Percentiles rank a stretch among this genome's conserved stretches.
phyloP scores from a whole-genome alignment of 1,140 invertebrate species.

The Agrilus planipennis region DNA sequence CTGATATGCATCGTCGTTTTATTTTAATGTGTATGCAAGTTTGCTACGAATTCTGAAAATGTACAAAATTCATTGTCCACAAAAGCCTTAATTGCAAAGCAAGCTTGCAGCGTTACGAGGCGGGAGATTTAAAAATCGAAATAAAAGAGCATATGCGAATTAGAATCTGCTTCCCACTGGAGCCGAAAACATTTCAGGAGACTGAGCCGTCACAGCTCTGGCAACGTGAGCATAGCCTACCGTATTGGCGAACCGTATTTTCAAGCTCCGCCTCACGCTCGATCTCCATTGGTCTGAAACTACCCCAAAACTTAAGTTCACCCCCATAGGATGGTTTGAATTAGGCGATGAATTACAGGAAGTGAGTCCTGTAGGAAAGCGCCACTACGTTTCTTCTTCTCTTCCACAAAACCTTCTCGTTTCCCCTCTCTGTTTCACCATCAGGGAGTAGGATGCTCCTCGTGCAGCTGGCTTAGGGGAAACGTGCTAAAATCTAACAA shows the following conservation, averaged over 20 bases:
- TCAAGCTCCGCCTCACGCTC: slow-evolving; percentile 25
- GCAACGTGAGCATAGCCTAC: slow-evolving; percentile 32
- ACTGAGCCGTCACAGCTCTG: slow-evolving; percentile 20
- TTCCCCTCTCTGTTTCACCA: slow-evolving; percentile 2
- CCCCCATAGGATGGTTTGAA: slow-evolving; percentile 32
- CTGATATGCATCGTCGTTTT: no score
- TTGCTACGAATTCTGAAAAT: no score
- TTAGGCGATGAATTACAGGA: slow-evolving; percentile 14
- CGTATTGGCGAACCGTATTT: slow-evolving; percentile 37
- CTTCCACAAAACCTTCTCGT: neutral
- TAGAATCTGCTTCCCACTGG: slow-evolving; percentile 16
- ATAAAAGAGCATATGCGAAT: slow-evolving; percentile 9
- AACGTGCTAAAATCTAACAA: slow-evolving; percentile 29
- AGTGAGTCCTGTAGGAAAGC: slow-evolving; percentile 8
- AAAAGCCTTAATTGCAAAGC: no score
- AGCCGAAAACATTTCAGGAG: slow-evolving; percentile 6
- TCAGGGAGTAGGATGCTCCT: slow-evolving; percentile 11
- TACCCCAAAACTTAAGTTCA: slow-evolving; percentile 32
- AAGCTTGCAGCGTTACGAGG: no score
- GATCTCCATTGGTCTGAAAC: slow-evolving; percentile 32
- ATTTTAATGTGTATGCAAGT: no score
- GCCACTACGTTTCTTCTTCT: neutral
- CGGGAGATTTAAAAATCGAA: no score
- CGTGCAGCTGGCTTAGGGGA: slow-evolving; percentile 8
- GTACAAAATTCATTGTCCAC: no score